phyloP scores from a whole-genome alignment of 2,113 vertebrate genomes.

The Charadrius vociferus region DNA sequence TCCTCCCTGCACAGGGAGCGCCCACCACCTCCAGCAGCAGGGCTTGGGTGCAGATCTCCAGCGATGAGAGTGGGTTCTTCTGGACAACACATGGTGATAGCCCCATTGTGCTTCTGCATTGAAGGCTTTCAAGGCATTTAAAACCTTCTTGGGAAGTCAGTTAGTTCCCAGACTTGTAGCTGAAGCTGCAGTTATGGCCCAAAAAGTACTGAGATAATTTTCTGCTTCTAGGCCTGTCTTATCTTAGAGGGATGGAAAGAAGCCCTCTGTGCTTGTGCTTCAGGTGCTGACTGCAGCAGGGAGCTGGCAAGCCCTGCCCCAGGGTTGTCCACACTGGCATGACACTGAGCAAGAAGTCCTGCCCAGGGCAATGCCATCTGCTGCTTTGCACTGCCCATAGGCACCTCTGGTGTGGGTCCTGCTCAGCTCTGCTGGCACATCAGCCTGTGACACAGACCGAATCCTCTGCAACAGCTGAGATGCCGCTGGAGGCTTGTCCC shows the following conservation, averaged over 20 bases:
- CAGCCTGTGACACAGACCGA: fast-evolving
- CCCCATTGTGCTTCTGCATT: neutral
- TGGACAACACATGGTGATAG: neutral
- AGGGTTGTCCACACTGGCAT: neutral
- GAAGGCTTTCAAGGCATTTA: neutral
- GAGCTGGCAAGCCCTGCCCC: neutral
- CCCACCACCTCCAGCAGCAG: neutral
- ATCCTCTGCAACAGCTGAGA: fast-evolving
- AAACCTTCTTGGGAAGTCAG: neutral
- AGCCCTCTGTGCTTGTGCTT: neutral
- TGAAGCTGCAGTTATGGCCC: neutral
- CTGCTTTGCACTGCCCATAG: neutral
- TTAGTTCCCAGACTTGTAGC: neutral
- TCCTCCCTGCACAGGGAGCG: neutral
- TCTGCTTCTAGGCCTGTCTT: neutral
- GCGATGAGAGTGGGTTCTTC: neutral
- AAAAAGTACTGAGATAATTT: neutral
- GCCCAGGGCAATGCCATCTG: neutral
- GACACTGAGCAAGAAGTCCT: neutral
- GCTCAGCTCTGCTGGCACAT: neutral
- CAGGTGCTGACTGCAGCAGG: neutral
- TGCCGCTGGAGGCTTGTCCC: neutral
- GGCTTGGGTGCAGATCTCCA: neutral
- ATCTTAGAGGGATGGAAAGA: neutral
- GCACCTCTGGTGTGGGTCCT: neutral